Percentiles rank a stretch among this genome's conserved stretches.
Evolutionary conservation across 2,888 invertebrate genomes (phyloP).

Genomic region (Conus canariensis): DNA sequence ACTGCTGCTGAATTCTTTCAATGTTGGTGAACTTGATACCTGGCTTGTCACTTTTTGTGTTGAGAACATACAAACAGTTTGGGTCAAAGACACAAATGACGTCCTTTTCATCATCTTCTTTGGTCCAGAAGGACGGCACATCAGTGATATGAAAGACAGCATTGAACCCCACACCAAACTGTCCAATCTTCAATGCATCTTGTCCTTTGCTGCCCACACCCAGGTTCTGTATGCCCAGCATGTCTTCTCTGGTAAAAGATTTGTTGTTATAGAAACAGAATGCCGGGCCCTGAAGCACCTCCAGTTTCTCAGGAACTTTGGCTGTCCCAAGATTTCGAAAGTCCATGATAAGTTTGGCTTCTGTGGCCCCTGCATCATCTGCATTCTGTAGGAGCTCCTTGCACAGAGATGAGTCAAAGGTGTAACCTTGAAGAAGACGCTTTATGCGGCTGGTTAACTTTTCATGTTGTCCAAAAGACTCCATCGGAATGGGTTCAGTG

Average conservation of each 20-base stretch:
- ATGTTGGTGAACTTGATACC: constrained; percentile 56
- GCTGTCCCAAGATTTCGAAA: constrained; percentile 48
- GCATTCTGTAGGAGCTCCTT: constrained; percentile 76
- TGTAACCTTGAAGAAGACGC: constrained; percentile 69
- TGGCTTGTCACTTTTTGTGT: constrained; percentile 53
- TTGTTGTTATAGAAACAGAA: constrained; percentile 75
- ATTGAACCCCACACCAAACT: constrained; percentile 77
- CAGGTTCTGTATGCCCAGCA: constrained; percentile 72
- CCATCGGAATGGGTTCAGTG: not conserved
- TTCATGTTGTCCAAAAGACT: constrained; percentile 73
- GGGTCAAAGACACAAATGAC: constrained; percentile 67
- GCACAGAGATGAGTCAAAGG: constrained; percentile 69
- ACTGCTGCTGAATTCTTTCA: constrained; percentile 48
- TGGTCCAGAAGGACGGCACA: constrained; percentile 73
- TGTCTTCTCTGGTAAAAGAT: constrained; percentile 68
- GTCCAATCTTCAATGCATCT: constrained; percentile 74
- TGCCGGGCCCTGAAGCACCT: constrained; percentile 72
- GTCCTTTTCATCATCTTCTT: constrained; percentile 55
- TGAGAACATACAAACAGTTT: constrained; percentile 56
- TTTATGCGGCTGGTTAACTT: constrained; percentile 69
- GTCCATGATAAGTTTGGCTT: constrained; percentile 72
- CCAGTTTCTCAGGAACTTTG: constrained; percentile 42
- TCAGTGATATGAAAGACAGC: constrained; percentile 77
- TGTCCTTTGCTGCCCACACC: constrained; percentile 73
- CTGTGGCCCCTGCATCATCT: constrained; percentile 73